Conservation (phyloP, 2,888 invertebrate genomes). For the Caenorhabditis panamensis region DNA sequence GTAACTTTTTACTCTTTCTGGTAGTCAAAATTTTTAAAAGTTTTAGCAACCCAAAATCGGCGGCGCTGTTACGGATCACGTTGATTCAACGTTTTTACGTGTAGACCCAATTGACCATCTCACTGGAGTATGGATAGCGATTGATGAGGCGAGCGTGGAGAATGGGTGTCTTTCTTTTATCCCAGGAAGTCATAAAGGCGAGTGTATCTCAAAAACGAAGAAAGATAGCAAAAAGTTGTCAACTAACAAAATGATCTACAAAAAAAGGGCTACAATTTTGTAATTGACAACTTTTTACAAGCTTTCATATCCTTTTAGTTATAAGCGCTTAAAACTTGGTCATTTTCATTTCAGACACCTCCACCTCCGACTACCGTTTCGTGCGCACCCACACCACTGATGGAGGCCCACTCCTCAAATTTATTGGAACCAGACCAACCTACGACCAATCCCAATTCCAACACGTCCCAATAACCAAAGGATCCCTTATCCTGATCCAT, state of each 20-base stretch:
- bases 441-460: slow-evolving; percentile 87
- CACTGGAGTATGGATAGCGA: slow-evolving; percentile 95
- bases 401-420: slow-evolving; percentile 73
- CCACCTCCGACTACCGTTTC: slow-evolving; percentile 74
- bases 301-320: too few relatives aligned
- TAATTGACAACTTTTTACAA: too few relatives aligned
- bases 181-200: slow-evolving; percentile 91
- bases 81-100: slow-evolving; percentile 90
- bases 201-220: not conserved
- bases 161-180: slow-evolving; percentile 96
- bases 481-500: slow-evolving; percentile 91
- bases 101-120: slow-evolving; percentile 87
- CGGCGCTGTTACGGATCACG: slow-evolving; percentile 85
- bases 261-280: too few relatives aligned
- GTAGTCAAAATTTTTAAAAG: too few relatives aligned
- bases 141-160: slow-evolving; percentile 92
- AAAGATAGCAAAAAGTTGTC: too few relatives aligned
- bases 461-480: slow-evolving; percentile 87
- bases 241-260: too few relatives aligned
- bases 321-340: too few relatives aligned
- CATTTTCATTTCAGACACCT: slow-evolving; percentile 60
- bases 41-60: slow-evolving; percentile 86
- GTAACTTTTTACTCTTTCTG: too few relatives aligned
- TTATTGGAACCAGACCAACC: slow-evolving; percentile 74
- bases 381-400: slow-evolving; percentile 70